Evolutionary conservation across 1,140 invertebrate genomes (phyloP).

Genomic region (Dreissena rostriformis): DNA sequence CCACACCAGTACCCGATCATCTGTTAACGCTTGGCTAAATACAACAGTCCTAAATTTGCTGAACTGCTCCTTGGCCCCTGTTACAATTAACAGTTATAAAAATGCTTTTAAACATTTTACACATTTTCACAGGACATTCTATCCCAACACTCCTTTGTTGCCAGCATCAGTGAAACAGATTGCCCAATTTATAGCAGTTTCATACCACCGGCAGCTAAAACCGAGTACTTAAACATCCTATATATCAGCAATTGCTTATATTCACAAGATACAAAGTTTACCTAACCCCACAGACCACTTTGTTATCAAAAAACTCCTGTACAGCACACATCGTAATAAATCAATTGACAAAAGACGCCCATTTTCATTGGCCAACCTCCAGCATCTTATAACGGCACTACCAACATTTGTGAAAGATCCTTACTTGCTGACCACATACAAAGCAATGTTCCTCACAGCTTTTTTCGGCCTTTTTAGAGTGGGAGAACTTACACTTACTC

Average conservation of each 20-base stretch:
- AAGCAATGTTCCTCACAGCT: background rate
- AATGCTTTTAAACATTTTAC: background rate
- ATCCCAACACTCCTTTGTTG: too few species aligned
- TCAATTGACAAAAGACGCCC: background rate
- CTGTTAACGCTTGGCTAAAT: background rate
- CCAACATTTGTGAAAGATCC: background rate
- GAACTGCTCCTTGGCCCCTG: slow-evolving; percentile 9
- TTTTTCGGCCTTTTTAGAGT: background rate
- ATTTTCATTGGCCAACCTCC: background rate
- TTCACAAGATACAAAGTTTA: too few species aligned
- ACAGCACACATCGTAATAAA: background rate
- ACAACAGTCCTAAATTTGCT: background rate
- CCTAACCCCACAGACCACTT: background rate
- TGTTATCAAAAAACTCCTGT: background rate
- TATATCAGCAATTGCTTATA: too few species aligned
- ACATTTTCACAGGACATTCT: too few species aligned
- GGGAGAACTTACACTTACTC: background rate
- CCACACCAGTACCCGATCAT: background rate
- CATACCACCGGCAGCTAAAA: too few species aligned
- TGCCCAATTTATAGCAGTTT: too few species aligned
- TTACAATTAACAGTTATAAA: background rate
- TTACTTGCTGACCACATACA: background rate
- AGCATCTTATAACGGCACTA: background rate
- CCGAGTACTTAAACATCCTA: too few species aligned
- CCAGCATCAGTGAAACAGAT: too few species aligned